Evolutionary conservation across 2,113 vertebrate genomes (phyloP), one percentile per base, ranked within the genome.

Genomic region (Gopherus flavomarginatus): DNA sequence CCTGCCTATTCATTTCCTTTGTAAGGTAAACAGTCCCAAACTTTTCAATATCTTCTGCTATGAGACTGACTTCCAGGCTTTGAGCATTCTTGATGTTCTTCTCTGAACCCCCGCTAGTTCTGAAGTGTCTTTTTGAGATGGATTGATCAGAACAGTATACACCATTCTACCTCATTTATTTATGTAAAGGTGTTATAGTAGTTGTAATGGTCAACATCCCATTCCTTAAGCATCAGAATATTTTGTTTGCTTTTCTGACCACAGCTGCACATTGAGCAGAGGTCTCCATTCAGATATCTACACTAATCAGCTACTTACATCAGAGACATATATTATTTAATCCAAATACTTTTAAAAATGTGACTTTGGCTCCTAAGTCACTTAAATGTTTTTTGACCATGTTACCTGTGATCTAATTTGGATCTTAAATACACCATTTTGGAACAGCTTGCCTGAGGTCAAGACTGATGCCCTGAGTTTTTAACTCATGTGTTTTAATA

Each of bases 351-450:
- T 94, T 42, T 83, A 35, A 35, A 93, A 92, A 47, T 78, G 85
- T 10, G 81, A 92, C 29, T 91, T 95, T 19, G 5, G 2, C 75
- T 77, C 24, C 65, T 87, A 92, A 88, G 50, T 88, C 38, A 38
- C 31, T 92, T 86, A 94, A 88, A 44, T 79, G 47, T 89, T 82
- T 82, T 94, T 95, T 96, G 93, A 94, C 91, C 94, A 79, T 93
- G 95, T 96, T 90, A 6, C 65, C 94, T 4, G 8, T 94, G 81
- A 94, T 97, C 83, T 96, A 83, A 95, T 95, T 96, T 95, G 94
- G 56, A 95, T 93, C 87, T 88, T 84, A 86, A 94, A 52, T 84
- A 86, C 88, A 92, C 27, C 77, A 80, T 50, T 93, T 95, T 97
- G 49, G 82, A 96, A 95, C 84, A 95, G 91, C 35, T 95, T 97